Conservation (phyloP, 2,113 vertebrate species). For the Rhinoderma darwinii region DNA sequence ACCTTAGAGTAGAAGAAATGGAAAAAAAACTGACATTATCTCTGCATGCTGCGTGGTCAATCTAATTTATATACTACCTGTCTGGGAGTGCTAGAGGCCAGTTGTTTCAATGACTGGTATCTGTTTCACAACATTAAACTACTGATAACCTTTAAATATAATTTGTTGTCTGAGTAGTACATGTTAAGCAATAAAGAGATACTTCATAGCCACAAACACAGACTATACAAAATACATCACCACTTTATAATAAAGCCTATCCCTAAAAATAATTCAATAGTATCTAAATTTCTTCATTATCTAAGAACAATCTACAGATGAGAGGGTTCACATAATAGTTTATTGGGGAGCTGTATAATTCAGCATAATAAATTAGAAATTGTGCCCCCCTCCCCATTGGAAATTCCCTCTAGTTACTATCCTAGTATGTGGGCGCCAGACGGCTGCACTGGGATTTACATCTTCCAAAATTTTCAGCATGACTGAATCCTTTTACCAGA, state of each 20-base stretch:
- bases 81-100: neutral
- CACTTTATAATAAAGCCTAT: neutral
- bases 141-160: neutral
- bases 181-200: neutral
- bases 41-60: neutral
- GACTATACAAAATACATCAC: neutral
- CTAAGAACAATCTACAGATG: too few species aligned
- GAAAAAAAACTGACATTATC: neutral
- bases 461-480: too few species aligned
- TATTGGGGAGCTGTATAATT: too few species aligned
- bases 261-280: too few species aligned
- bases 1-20: neutral
- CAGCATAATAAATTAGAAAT: too few species aligned
- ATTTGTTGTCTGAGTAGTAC: neutral
- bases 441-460: too few species aligned
- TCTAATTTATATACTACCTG: neutral
- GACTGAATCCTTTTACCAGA: too few species aligned
- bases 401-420: too few species aligned
- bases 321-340: too few species aligned
- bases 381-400: too few species aligned
- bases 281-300: too few species aligned
- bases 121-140: slow-evolving; percentile 4
- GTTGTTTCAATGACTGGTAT: neutral
- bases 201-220: neutral
- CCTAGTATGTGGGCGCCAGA: too few species aligned